Evolutionary conservation across 1,140 invertebrate species (phyloP), one percentile per base, ranked within the genome.

Genomic region (Aphaenogaster ashmeadi): DNA sequence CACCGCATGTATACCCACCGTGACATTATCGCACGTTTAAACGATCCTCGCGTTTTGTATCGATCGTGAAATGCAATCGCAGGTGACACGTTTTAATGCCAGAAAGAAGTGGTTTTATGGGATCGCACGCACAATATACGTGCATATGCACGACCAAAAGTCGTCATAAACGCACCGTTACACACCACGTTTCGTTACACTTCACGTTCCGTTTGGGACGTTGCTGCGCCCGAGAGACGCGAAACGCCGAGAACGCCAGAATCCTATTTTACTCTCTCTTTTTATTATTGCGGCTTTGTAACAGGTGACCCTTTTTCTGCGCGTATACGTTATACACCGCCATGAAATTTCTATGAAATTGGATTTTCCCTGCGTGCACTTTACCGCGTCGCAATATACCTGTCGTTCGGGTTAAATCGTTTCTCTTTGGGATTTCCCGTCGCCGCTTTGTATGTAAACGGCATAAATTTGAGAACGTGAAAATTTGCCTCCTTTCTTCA

Each of bases 241-340:
- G 60, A 66, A 52, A 79, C 50, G 27, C 5, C 33, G 50, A 44
- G 52, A 52, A 79, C 50, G 27, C 5, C 33, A 64, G 33, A 33
- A 50, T 52, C 1, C 33, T 52, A 54, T 67, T 80, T 80, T 67
- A 67, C 21, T 52, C 27, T 52, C 27, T 50, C 41, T 79, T 66
- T 79, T 66, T 38, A 50, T 38, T n/a, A 69, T 33, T 67, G 60
- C 44, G 33, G 33, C n/a, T 80, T 67, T 67, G 33, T 50, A 79
- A 52, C 58, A 36, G n/a, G 21, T 79, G 44, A 79, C 3, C 13
- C 11, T 21, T 47, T 47, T 18, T 27, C 64, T 9, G 11, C 27
- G 9, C 18, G 41, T 58, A 9, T 11, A 18, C 27, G 8, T 27
- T 38, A 62, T 27, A 52, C n/a, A 41, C 21, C 15, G n/a, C 9